Base-by-base conservation (phyloP, 2,797 vertebrate species). In the Enteromius argenteus region DNA sequence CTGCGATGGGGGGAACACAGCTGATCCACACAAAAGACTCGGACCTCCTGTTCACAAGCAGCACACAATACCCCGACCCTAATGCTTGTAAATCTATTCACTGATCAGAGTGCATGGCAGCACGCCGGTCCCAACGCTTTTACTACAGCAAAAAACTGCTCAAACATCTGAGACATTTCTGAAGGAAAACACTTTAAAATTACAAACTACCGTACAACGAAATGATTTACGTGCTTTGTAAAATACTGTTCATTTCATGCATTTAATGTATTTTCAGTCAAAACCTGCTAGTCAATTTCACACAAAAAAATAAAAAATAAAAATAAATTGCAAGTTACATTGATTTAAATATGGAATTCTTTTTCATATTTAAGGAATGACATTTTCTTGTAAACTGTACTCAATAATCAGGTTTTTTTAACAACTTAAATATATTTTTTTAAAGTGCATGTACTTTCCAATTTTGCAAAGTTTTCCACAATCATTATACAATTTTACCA, bases 31-130 rank as follows among this genome's bases (percentile, higher is more conserved):
- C 92, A 94, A 94, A 94, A 92, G 90, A 79, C 91, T 89, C 84
- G 89, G 92, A 92, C 88, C 90, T 93, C 93, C 93, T 93, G 92
- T 92, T 92, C 92, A 92, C 92, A 92, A 90, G 90, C 88, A 89
- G 86, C 86, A 58, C 90, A 94, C 93, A 94, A 93, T 89, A 90
- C 85, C 83, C 85, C 78, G 60, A 86, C 87, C 89, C 91, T 94
- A 94, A 94, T 94, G 93, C 93, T 94, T 94, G 93, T 94, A 95
- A 94, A 95, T 95, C 94, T 94, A 93, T 94, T 94, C 94, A 94
- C 90, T 90, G 85, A 89, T 88, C 90, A 75, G 87, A 85, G 93
- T 90, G 91, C 90, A 92, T 92, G 92, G 93, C 92, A 94, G 92
- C 92, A 94, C 91, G 91, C 93, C 93, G 92, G 92, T 93, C 90